Evolutionary conservation across 2,113 vertebrate genomes (phyloP).

Genomic region (Atherinomorus stipes): DNA sequence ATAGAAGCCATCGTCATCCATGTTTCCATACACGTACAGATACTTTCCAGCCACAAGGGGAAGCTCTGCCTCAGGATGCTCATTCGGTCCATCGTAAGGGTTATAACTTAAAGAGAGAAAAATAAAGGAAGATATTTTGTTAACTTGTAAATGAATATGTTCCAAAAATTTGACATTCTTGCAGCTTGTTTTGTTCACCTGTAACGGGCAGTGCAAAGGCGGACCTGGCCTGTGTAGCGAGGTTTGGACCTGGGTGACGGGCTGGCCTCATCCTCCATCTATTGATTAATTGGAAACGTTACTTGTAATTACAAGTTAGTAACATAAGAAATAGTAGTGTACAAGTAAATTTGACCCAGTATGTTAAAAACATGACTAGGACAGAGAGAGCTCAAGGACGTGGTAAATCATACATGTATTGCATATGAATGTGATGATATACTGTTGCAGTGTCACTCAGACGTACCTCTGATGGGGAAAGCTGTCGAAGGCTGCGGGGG

Average conservation of each 20-base stretch:
- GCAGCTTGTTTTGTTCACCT: conserved; percentile 82
- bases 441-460: neutral
- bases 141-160: neutral
- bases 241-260: conserved; percentile 89
- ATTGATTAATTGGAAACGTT: neutral
- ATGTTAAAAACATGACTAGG: neutral
- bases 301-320: neutral
- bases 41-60: conserved; percentile 97
- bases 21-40: conserved; percentile 96
- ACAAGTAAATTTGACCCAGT: neutral
- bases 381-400: neutral
- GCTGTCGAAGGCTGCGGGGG: conserved; percentile 84
- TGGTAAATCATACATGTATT: neutral
- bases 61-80: conserved; percentile 97
- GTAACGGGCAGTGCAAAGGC: conserved; percentile 96
- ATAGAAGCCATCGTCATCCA: conserved; percentile 99
- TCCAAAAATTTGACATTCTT: neutral
- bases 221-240: conserved; percentile 95
- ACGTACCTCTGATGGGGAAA: conserved; percentile 87
- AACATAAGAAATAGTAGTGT: neutral
- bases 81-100: conserved; percentile 97
- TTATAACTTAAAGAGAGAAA: conserved; percentile 87
- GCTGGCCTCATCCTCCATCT: conserved; percentile 95
- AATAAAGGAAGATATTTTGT: neutral
- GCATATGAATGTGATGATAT: neutral